Conservation (phyloP, 1,140 invertebrate species). For the Caenorhabditis briggsae region DNA sequence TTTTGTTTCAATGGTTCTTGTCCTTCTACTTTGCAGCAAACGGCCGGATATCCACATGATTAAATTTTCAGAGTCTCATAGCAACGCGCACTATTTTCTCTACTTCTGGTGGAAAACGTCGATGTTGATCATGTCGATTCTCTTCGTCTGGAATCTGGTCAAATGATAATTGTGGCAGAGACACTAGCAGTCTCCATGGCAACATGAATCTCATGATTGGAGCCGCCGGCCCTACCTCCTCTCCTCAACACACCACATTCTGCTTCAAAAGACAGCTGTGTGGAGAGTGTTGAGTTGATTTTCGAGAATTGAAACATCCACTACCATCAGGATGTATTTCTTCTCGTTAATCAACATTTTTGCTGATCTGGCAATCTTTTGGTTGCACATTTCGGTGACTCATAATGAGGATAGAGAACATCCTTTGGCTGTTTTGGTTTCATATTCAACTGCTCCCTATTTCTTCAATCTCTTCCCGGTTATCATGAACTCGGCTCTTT, state of each 20-base stretch:
- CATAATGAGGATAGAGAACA: slow-evolving; percentile 15
- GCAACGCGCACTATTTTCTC: slow-evolving; percentile 9
- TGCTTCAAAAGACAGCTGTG: not conserved
- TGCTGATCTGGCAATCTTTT: slow-evolving; percentile 47
- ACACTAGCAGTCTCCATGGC: not conserved
- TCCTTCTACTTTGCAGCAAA: not conserved
- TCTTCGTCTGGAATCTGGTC: not conserved
- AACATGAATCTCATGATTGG: not conserved
- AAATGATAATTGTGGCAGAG: slow-evolving; percentile 22
- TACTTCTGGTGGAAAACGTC: not conserved
- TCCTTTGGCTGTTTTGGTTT: not conserved
- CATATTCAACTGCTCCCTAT: slow-evolving; percentile 22
- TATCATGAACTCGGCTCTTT: slow-evolving; percentile 35
- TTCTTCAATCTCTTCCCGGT: slow-evolving; percentile 41
- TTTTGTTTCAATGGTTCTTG: not conserved
- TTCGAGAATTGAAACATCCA: not conserved
- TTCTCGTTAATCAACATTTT: slow-evolving; percentile 29
- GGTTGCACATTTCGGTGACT: slow-evolving; percentile 37
- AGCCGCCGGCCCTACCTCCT: not conserved
- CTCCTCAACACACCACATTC: not conserved
- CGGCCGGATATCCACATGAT: not conserved
- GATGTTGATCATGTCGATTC: slow-evolving; percentile 1
- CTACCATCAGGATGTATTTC: slow-evolving; percentile 25
- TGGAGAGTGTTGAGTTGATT: not conserved
- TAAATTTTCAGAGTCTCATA: not conserved